Percentiles rank a stretch among this genome's conserved stretches.
Evolutionary conservation across 2,113 vertebrate genomes (phyloP).

Genomic region (Tricholaema leucomelas): DNA sequence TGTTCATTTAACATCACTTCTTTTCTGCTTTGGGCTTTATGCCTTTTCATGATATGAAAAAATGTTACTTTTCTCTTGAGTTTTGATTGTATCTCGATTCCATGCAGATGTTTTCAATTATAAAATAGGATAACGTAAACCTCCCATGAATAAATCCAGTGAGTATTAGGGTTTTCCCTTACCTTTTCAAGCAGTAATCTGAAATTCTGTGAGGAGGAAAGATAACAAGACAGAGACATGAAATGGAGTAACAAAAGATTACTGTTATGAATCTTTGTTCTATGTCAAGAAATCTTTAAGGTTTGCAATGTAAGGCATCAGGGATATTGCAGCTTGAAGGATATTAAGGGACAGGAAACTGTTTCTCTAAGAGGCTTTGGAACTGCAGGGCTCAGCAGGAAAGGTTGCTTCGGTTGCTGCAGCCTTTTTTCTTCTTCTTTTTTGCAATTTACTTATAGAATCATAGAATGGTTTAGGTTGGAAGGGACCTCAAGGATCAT

Average conservation of each 20-base stretch:
- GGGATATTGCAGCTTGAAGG: neutral
- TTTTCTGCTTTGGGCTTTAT: constrained; percentile 16
- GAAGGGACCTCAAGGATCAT: too few species aligned
- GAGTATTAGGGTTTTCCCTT: neutral
- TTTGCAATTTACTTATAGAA: too few species aligned
- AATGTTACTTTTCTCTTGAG: neutral
- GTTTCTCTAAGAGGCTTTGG: neutral
- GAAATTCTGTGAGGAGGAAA: constrained; percentile 8
- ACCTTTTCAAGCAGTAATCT: neutral
- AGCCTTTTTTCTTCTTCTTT: too few species aligned
- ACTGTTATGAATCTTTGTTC: neutral
- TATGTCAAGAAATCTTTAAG: neutral
- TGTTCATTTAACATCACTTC: neutral
- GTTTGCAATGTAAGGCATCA: neutral
- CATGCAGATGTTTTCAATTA: constrained; percentile 21
- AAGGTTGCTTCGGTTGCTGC: neutral
- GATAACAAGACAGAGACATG: neutral
- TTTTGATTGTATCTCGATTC: neutral
- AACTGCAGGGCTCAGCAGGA: neutral
- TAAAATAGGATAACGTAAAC: neutral
- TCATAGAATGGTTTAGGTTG: too few species aligned
- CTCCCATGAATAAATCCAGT: neutral
- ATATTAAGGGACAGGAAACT: neutral
- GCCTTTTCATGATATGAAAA: neutral
- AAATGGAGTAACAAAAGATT: neutral